Evolutionary conservation across 1,140 invertebrate species (phyloP), one percentile per base, ranked within the genome.

Genomic region (Musca vetustissima): DNA sequence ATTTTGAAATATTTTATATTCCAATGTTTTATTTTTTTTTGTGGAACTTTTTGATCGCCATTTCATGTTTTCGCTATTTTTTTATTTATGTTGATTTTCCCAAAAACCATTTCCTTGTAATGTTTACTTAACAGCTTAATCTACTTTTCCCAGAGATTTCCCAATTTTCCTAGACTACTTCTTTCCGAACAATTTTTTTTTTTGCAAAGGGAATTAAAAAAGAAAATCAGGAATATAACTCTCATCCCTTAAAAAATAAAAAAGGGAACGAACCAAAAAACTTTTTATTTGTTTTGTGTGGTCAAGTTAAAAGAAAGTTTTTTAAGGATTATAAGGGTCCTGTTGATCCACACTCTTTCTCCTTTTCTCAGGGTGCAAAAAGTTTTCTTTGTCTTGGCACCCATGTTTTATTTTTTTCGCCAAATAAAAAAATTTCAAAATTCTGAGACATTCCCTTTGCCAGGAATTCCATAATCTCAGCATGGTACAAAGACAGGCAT

Each of bases 281-380:
- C 11, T 13, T 61, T 61, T 61, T 36, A 61, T 61, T 61, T 61
- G 28, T 61, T 36, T 61, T 43, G 17, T 61, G 57, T 28, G 57
- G 57, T 61, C 57, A 61, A 61, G 57, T 61, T 14, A 43, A 59
- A 43, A 61, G 28, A 61, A 61, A 36, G 28, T 36, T 61, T 61
- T 13, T 61, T 43, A 61, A 61, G 57, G 28, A 43, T 61, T 61
- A 61, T 36, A 61, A 61, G 28, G 57, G 57, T 61, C 36, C n/a
- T n/a, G 25, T 4, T 14, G 28, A 28, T n/a, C n/a, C n/a, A n/a
- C n/a, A n/a, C n/a, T n/a, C n/a, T n/a, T n/a, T n/a, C n/a, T n/a
- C n/a, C n/a, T n/a, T n/a, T n/a, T n/a, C n/a, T n/a, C n/a, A n/a
- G n/a, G n/a, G n/a, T 28, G 28, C 36, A 43, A 43, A 43, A 43